Evolutionary conservation across 2,888 invertebrate species (phyloP).

Genomic region (Morpho achilles): DNA sequence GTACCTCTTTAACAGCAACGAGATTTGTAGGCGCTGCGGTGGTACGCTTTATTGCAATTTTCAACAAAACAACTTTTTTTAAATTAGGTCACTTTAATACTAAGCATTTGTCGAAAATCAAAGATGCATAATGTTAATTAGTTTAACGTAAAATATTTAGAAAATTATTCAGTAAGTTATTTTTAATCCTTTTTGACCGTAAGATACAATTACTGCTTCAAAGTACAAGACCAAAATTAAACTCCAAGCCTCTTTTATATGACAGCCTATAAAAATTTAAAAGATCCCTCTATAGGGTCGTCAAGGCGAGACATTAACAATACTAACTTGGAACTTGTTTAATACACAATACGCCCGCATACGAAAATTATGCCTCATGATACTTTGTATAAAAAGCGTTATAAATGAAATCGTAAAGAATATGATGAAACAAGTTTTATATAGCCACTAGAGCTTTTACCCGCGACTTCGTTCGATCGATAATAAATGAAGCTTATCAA

Average conservation of each 20-base stretch:
- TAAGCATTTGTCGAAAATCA: too few relatives aligned
- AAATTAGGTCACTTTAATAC: too few relatives aligned
- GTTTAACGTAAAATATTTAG: background rate
- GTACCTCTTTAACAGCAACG: too few relatives aligned
- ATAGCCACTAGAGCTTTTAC: background rate
- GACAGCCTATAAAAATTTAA: conserved; percentile 19
- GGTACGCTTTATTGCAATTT: too few relatives aligned
- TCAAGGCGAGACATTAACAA: conserved; percentile 19
- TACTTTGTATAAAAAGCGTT: conserved; percentile 10
- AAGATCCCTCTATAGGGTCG: conserved; percentile 18
- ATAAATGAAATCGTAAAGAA: background rate
- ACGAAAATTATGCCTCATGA: conserved; percentile 16
- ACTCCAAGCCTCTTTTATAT: conserved; percentile 8
- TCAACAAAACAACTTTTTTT: too few relatives aligned
- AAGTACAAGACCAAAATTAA: conserved; percentile 1
- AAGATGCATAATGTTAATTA: too few relatives aligned
- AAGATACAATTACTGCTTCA: background rate
- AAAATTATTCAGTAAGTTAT: background rate
- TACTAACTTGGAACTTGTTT: conserved; percentile 15
- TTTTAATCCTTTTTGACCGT: background rate
- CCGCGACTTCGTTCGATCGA: too few relatives aligned
- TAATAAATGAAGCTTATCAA: too few relatives aligned
- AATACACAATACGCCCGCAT: conserved; percentile 28
- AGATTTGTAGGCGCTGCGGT: too few relatives aligned
- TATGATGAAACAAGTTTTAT: background rate